Percentiles rank a stretch among this genome's conserved stretches.
These are phyloP conservation scores for Drosophila eugracilis DNA, from an alignment of 1,140 invertebrate genomes.

Conservation along the genomic window DNA sequence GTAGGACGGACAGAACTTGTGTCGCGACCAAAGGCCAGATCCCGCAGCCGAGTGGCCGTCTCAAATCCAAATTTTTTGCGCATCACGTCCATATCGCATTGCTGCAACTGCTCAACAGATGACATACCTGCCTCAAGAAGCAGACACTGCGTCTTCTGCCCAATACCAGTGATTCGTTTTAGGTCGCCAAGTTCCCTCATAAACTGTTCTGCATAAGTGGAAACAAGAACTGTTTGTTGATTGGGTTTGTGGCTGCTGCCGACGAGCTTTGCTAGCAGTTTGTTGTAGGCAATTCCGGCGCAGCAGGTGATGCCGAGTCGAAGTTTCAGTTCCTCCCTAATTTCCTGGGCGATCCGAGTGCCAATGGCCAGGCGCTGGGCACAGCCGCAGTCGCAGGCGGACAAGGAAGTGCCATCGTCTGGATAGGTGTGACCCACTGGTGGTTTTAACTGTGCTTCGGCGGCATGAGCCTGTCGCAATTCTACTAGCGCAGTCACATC, in stretches of 20 bases:
- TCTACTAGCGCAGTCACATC: slow-evolving; percentile 90
- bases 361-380: slow-evolving; percentile 88
- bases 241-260: slow-evolving; percentile 91
- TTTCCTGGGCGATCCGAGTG: slow-evolving; percentile 89
- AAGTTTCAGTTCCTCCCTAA: slow-evolving; percentile 88
- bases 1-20: slow-evolving; percentile 88
- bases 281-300: slow-evolving; percentile 93
- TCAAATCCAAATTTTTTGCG: slow-evolving; percentile 88
- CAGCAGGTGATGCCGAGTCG: slow-evolving; percentile 91
- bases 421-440: slow-evolving; percentile 87
- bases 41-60: slow-evolving; percentile 88
- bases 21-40: slow-evolving; percentile 90
- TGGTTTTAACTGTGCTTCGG: slow-evolving; percentile 72
- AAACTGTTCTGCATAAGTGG: slow-evolving; percentile 87
- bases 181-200: slow-evolving; percentile 88
- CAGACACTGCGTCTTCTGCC: slow-evolving; percentile 88
- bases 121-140: slow-evolving; percentile 88
- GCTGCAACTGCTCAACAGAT: slow-evolving; percentile 88
- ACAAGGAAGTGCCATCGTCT: slow-evolving; percentile 82
- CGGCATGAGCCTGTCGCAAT: slow-evolving; percentile 78
- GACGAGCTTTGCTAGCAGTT: slow-evolving; percentile 92
- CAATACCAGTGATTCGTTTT: slow-evolving; percentile 90
- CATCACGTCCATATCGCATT: slow-evolving; percentile 86
- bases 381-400: slow-evolving; percentile 90
- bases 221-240: slow-evolving; percentile 91